Percentiles rank a stretch among this genome's conserved stretches.
Conservation (phyloP, 1,140 invertebrate species). For the fruit fly (Drosophila melanogaster) region DNA sequence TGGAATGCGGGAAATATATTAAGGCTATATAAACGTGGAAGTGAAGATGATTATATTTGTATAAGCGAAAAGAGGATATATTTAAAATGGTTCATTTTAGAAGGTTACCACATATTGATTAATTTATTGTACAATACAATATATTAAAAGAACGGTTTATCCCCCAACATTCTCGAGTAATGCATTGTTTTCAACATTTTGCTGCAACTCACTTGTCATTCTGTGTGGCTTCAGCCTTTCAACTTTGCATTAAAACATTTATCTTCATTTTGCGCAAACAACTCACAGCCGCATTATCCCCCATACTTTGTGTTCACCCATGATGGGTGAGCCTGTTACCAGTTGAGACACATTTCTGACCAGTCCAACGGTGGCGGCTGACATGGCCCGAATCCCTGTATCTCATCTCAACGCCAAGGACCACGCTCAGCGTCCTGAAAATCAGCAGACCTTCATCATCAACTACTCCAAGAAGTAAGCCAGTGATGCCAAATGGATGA, state of each 20-base stretch:
- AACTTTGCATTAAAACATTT: constrained; percentile 73
- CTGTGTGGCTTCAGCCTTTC: constrained; percentile 32
- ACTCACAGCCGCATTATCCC: constrained; percentile 33
- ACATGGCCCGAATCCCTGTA: constrained; percentile 27
- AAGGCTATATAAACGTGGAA: too few relatives aligned
- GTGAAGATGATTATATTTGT: too few relatives aligned
- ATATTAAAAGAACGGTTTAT: not conserved
- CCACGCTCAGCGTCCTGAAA: constrained; percentile 28
- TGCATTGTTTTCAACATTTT: constrained; percentile 9
- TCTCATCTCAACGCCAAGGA: constrained; percentile 41
- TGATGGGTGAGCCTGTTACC: constrained; percentile 37
- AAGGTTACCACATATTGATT: too few relatives aligned
- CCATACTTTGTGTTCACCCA: constrained; percentile 7
- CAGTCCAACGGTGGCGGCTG: constrained; percentile 16
- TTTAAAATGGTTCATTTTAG: too few relatives aligned
- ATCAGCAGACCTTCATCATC: constrained; percentile 35
- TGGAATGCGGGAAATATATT: too few relatives aligned
- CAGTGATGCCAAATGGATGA: not conserved
- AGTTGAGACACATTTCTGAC: constrained; percentile 39
- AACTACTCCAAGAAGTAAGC: constrained; percentile 22
- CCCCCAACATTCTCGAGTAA: not conserved
- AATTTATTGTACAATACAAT: too few relatives aligned
- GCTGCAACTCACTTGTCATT: constrained; percentile 32
- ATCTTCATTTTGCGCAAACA: constrained; percentile 62
- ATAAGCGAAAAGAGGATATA: too few relatives aligned